Conservation (phyloP, 2,797 vertebrate genomes). For the Apogon talboti region DNA sequence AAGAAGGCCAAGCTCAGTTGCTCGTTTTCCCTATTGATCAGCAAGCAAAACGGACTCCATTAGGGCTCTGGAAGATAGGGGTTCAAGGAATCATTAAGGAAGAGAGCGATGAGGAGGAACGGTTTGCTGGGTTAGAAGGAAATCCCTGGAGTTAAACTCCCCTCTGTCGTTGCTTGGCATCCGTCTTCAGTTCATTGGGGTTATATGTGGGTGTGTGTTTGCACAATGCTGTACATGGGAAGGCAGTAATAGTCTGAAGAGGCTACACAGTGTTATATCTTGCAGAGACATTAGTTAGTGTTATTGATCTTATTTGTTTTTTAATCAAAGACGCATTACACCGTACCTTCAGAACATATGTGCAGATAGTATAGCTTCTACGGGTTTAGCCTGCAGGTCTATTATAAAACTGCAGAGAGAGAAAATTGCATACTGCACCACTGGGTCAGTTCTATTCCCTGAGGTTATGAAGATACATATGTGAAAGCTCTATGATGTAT, state of each 20-base stretch:
- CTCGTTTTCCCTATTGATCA: constrained; percentile 62
- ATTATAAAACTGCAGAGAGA: constrained; percentile 3
- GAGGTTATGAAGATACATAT: constrained; percentile 14
- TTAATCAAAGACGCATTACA: not conserved
- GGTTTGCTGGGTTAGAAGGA: constrained; percentile 55
- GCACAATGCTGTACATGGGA: not conserved
- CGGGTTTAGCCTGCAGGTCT: constrained; percentile 6
- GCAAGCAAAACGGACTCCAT: constrained; percentile 51
- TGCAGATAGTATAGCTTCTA: not conserved
- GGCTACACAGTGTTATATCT: not conserved
- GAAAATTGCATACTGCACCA: constrained; percentile 16
- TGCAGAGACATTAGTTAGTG: not conserved
- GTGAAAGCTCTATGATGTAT: constrained; percentile 18
- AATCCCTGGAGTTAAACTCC: constrained; percentile 57
- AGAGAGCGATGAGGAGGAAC: constrained; percentile 19
- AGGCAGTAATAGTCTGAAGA: no score
- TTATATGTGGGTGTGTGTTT: constrained; percentile 5
- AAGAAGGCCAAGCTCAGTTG: constrained; percentile 37
- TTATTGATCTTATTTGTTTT: not conserved
- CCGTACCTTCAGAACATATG: not conserved
- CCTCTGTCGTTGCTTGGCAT: constrained; percentile 39
- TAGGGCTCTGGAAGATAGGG: constrained; percentile 48
- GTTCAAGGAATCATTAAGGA: constrained; percentile 60
- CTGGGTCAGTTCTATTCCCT: constrained; percentile 17
- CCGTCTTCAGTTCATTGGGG: constrained; percentile 43